Base-by-base conservation (phyloP, 2,888 invertebrate species). In the Noctuana brunneofusca region DNA sequence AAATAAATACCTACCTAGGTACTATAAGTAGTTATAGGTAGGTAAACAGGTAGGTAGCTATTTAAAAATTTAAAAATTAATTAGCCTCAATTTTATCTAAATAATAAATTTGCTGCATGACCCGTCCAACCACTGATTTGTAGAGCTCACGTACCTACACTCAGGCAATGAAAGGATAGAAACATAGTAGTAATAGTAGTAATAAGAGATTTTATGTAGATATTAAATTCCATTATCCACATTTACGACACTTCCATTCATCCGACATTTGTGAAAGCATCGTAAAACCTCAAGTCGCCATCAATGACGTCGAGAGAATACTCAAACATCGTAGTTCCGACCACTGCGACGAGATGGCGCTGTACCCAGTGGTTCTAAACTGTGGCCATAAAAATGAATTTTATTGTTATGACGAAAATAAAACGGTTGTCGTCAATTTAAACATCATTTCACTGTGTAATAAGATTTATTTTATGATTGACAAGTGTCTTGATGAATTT, bases 331-430 rank as follows among this genome's bases (percentile, higher is more conserved):
- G 82, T 69, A 74, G 83, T 89, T 72, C 79, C 65, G 59, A 58
- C 63, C 35, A 14, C 64, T 48, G 64, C 80, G 76, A 71, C 79
- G 79, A 91, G 92, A 79, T 92, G 91, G 87, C 89, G 84, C 80
- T 80, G 70, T 75, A 75, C 73, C 71, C 71, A 80, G 73, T 77
- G 75, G 60, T 73, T 76, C 78, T 79, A 78, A 74, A 69, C 71
- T 67, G 70, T 67, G 83, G 80, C 87, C 88, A 81, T 91, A 91
- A 91, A 91, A 91, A 88, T 89, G 87, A 91, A 91, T 89, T 90
- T 91, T 91, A 91, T 91, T 91, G 90, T 91, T 91, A 91, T 91
- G 89, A 88, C 83, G 88, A 89, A 89, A 90, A 91, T 91, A 91
- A 91, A 91, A 91, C 90, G 89, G 89, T 89, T 89, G 90, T 89